These are phyloP conservation scores for Aegotheles bennettii DNA, from an alignment of 2,113 vertebrate genomes.

Conservation along the genomic window DNA sequence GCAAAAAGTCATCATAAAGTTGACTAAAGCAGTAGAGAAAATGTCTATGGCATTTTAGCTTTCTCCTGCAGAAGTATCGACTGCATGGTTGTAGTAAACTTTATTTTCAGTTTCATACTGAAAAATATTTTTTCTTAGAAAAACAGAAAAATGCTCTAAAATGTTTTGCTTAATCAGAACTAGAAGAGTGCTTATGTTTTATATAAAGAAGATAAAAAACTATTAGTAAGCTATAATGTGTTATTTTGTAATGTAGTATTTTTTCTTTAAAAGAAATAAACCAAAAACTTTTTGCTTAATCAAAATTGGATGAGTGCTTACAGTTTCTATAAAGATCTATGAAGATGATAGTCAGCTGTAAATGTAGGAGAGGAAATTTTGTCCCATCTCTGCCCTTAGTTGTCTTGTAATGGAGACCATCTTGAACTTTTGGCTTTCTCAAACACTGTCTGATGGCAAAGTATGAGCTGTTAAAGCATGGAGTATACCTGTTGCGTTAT, in stretches of 20 bases:
- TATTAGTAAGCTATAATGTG: background rate
- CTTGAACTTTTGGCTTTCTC: background rate
- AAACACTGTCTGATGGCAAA: background rate
- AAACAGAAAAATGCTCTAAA: fast-evolving
- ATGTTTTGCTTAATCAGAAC: background rate
- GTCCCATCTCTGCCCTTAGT: background rate
- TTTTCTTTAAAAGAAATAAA: background rate
- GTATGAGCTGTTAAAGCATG: background rate
- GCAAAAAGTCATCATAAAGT: background rate
- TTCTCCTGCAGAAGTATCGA: background rate
- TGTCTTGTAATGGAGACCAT: background rate
- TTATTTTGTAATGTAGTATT: background rate
- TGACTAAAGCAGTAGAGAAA: background rate
- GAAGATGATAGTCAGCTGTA: background rate
- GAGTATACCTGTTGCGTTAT: background rate
- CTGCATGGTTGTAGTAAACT: background rate
- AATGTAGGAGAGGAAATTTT: background rate
- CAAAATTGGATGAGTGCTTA: background rate
- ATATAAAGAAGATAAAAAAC: background rate
- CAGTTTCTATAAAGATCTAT: background rate
- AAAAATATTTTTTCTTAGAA: background rate
- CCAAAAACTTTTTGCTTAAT: background rate
- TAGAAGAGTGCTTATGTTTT: background rate
- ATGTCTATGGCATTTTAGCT: background rate
- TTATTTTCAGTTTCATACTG: background rate